phyloP scores from a whole-genome alignment of 2,113 vertebrate species.

The Emydocephalus ijimae region DNA sequence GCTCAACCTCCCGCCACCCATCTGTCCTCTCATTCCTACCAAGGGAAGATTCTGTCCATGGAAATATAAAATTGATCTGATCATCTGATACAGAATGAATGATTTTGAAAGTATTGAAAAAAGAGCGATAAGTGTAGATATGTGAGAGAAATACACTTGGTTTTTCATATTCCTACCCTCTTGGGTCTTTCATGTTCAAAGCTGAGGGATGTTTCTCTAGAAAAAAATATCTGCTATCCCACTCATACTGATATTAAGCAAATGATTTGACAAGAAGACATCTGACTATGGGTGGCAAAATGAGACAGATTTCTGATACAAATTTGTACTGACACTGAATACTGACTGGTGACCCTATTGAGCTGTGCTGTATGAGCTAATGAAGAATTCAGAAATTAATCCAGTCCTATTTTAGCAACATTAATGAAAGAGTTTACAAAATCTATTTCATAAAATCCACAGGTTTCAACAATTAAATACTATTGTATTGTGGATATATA shows the following conservation, averaged over 20 bases:
- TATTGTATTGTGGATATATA: neutral
- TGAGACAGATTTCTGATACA: slow-evolving; percentile 16
- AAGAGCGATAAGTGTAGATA: neutral
- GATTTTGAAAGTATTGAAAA: neutral
- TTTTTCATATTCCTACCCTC: neutral
- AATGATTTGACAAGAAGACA: neutral
- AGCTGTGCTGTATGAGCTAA: neutral
- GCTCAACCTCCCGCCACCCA: neutral
- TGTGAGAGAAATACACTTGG: neutral
- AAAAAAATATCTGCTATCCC: neutral
- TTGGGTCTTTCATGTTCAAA: neutral
- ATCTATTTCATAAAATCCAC: neutral
- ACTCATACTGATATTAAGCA: neutral
- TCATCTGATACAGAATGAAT: neutral
- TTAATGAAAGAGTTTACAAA: neutral
- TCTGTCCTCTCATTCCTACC: neutral
- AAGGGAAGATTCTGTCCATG: neutral
- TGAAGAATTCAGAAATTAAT: neutral
- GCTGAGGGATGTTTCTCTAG: neutral
- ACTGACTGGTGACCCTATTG: neutral
- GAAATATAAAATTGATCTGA: neutral
- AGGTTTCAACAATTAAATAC: neutral
- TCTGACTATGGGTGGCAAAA: neutral
- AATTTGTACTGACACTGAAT: neutral
- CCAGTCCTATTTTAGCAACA: neutral